phyloP scores from a whole-genome alignment of 2,797 vertebrate genomes.

The Rousettus madagascariensis region DNA sequence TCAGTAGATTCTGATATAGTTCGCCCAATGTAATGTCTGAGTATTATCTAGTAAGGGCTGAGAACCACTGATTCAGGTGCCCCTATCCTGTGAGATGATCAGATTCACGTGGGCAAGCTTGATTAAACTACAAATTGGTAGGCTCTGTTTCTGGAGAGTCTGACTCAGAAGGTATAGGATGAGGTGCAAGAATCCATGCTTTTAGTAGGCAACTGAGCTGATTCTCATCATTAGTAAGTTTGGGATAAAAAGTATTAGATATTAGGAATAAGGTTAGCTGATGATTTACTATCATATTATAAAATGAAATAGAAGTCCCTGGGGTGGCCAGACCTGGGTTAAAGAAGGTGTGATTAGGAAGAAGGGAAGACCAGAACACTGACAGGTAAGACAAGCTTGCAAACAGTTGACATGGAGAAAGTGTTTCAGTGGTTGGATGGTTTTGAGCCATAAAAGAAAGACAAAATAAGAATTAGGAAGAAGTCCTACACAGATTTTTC shows the following conservation, averaged over 20 bases:
- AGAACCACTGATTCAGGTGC: neutral
- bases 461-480: neutral
- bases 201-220: neutral
- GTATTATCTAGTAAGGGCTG: neutral
- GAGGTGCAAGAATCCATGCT: neutral
- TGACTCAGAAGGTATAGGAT: neutral
- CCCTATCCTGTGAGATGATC: neutral
- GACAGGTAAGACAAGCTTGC: neutral
- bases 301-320: neutral
- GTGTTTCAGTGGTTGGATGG: neutral
- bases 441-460: neutral
- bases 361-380: neutral
- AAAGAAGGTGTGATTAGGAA: neutral
- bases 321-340: neutral
- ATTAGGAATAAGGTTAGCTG: neutral
- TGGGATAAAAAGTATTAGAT: neutral
- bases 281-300: neutral
- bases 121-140: neutral
- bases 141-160: neutral
- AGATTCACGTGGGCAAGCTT: neutral
- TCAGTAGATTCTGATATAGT: neutral
- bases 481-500: neutral
- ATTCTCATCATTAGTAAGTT: neutral
- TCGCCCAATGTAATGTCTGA: neutral
- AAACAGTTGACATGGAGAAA: no score